Evolutionary conservation across 30 jellyfish, hydroid and myxozoan genomes (phyloP), one percentile per base, ranked within the genome.

Genomic region (Turritopsis rubra): DNA sequence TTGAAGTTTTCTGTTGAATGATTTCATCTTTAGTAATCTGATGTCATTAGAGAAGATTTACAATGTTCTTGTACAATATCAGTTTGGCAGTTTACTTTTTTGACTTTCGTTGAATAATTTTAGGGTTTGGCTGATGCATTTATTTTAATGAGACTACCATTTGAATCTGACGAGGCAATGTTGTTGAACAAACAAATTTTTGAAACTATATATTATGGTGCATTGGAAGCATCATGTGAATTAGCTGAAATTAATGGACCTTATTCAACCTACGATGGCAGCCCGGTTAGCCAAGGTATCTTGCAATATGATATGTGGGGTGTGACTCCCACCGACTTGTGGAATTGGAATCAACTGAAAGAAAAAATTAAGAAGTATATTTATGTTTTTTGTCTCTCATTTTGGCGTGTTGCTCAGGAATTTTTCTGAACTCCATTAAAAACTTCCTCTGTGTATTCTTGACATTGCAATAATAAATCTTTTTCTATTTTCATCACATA

Each of bases 151-250:
- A 66, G 99, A 26, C 83, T 75, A 71, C 90, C 94, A 1, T 95
- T 90, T 79, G 99, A 95, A 54, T 87, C 97, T 52, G 95, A 88
- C 5, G 98, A 90, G 52, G 99, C 99, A 17, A 80, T 65, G 1
- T 87, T 83, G 23, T 87, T 95, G 31, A 95, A 95, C 89, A 90
- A 84, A 81, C 96, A 90, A 75, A 85, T 95, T 31, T 95, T 95
- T 71, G 99, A 95, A 88, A 95, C 99, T 74, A 85, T 95, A 31
- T 95, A 95, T 72, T 85, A 87, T 80, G 91, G 94, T 83, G 97
- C 99, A 7, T 91, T 95, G 21, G 99, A 95, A 92, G 96, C 99
- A 24, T 95, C 99, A 52, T 82, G 96, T 41, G 99, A 95, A 73
- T 89, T 95, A 28, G 97, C 97, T 66, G 96, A 82, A 41, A 85